phyloP scores from a whole-genome alignment of 2,113 vertebrate genomes.

The Hyperopisus bebe region DNA sequence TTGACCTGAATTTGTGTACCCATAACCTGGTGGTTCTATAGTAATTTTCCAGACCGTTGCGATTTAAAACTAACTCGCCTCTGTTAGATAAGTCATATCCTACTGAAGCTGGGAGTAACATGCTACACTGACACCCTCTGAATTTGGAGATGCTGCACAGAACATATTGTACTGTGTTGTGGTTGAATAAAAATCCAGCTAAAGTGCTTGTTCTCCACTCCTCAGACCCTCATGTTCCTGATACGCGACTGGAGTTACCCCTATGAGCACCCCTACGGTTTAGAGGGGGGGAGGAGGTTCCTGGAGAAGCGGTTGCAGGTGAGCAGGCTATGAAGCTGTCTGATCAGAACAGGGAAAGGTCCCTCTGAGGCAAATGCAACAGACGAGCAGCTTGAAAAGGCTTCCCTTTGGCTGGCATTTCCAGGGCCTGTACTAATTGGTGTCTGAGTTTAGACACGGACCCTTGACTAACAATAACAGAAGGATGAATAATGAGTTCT shows the following conservation, averaged over 20 bases:
- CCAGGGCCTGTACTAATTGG: neutral
- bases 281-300: slow-evolving; percentile 70
- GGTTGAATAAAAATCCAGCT: neutral
- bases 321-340: neutral
- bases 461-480: neutral
- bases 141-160: neutral
- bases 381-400: neutral
- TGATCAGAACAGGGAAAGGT: neutral
- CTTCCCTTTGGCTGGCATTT: neutral
- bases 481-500: neutral
- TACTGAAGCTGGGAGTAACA: neutral
- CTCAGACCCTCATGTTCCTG: slow-evolving; percentile 74
- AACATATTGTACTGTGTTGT: neutral
- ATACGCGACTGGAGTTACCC: slow-evolving; percentile 86
- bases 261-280: slow-evolving; percentile 76
- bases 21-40: neutral
- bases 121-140: neutral
- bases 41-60: neutral
- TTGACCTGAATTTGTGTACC: neutral
- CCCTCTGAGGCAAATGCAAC: neutral
- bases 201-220: neutral
- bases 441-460: neutral
- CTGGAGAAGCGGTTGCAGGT: slow-evolving; percentile 76
- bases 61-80: neutral
- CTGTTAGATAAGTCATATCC: neutral